These are phyloP conservation scores for Caenorhabditis briggsae DNA, from an alignment of 1,140 invertebrate genomes.

Conservation along the genomic window DNA sequence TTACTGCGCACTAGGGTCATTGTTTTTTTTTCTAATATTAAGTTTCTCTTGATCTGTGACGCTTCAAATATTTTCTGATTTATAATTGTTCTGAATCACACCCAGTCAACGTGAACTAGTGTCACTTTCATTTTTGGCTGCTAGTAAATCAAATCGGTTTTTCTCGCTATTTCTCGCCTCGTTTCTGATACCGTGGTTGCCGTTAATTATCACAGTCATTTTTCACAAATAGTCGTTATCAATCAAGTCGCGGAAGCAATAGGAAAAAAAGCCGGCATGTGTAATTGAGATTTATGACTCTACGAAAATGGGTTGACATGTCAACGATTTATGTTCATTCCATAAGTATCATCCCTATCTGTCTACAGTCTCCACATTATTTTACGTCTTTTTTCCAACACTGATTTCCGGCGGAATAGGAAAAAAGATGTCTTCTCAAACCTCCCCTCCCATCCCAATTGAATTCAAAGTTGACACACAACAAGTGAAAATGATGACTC, in stretches of 20 bases:
- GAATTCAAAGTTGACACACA: conserved; percentile 8
- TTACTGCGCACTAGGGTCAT: no score
- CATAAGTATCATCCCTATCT: neutral
- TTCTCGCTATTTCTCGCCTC: neutral
- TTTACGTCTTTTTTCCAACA: neutral
- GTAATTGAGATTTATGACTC: conserved; percentile 47
- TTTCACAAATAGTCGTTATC: conserved; percentile 19
- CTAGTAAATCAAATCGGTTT: neutral
- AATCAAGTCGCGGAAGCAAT: conserved; percentile 39
- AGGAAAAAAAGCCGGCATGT: conserved; percentile 40
- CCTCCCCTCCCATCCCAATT: neutral
- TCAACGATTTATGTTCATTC: conserved; percentile 36
- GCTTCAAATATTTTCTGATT: neutral
- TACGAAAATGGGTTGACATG: conserved; percentile 9
- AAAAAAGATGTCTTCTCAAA: neutral
- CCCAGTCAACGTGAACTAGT: neutral
- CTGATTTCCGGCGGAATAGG: neutral
- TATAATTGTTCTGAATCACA: neutral
- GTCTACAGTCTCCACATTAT: neutral
- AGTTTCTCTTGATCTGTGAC: neutral
- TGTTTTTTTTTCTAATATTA: no score
- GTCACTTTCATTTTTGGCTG: conserved; percentile 4
- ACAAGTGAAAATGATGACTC: conserved; percentile 10
- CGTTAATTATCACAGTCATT: conserved; percentile 30
- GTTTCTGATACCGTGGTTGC: neutral